phyloP scores from a whole-genome alignment of 2,797 vertebrate species.

The Enteromius afrohamiltoni region DNA sequence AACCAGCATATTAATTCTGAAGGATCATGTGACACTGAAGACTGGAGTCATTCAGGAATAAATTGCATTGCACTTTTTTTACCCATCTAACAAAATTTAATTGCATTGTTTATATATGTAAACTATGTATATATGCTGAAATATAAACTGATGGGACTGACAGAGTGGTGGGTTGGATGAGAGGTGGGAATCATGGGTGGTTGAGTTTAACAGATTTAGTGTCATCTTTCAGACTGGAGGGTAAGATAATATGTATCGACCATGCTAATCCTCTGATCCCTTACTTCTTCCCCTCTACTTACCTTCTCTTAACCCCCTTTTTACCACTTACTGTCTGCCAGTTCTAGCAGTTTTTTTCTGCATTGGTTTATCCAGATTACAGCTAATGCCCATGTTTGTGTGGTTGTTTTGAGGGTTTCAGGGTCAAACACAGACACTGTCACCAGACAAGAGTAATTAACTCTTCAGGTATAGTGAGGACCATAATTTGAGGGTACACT shows the following conservation, averaged over 20 bases:
- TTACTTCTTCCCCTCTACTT: slow-evolving; percentile 54
- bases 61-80: neutral
- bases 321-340: slow-evolving; percentile 41
- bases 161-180: neutral
- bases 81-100: neutral
- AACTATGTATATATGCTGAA: neutral
- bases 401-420: slow-evolving; percentile 20
- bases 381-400: slow-evolving; percentile 64
- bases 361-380: slow-evolving; percentile 65
- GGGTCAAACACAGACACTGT: slow-evolving; percentile 15
- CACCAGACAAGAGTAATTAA: slow-evolving; percentile 30
- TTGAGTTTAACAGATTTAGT: slow-evolving; percentile 77
- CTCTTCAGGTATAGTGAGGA: neutral
- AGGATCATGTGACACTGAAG: neutral
- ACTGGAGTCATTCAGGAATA: neutral
- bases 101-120: neutral
- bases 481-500: neutral
- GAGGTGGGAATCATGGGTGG: slow-evolving; percentile 2
- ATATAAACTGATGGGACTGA: neutral
- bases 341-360: slow-evolving; percentile 21
- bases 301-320: slow-evolving; percentile 15
- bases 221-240: slow-evolving; percentile 80
- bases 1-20: neutral
- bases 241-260: slow-evolving; percentile 75
- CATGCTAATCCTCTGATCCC: slow-evolving; percentile 78